A percentile compares a stretch with the other conserved stretches of the same genome.
These are phyloP conservation scores for Erebia aethiops DNA, from an alignment of 2,888 invertebrate genomes.

Conservation along the genomic window DNA sequence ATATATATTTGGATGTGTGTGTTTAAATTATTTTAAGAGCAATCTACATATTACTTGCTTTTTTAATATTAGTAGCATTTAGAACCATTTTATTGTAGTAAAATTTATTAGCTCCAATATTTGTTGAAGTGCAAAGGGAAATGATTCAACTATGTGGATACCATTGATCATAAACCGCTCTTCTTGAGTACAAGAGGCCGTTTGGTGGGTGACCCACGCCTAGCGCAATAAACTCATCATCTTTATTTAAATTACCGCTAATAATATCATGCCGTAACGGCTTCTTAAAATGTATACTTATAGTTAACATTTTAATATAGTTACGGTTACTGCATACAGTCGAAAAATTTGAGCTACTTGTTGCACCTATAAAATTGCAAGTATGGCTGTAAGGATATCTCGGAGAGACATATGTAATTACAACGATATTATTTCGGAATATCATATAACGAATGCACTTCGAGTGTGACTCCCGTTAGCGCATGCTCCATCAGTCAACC, in stretches of 20 bases:
- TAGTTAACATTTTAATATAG: background rate
- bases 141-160: slow-evolving; percentile 58
- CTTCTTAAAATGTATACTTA: background rate
- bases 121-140: slow-evolving; percentile 45
- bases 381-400: slow-evolving; percentile 36
- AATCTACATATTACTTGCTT: background rate
- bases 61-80: background rate
- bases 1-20: background rate
- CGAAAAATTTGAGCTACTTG: background rate
- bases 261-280: background rate
- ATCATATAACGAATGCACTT: slow-evolving; percentile 71
- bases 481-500: slow-evolving; percentile 68
- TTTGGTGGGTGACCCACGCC: slow-evolving; percentile 50
- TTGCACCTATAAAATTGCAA: slow-evolving; percentile 7
- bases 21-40: background rate
- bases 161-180: slow-evolving; percentile 53
- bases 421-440: slow-evolving; percentile 54
- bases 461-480: slow-evolving; percentile 74
- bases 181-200: slow-evolving; percentile 60
- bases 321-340: background rate
- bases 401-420: slow-evolving; percentile 37
- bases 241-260: slow-evolving; percentile 61
- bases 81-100: background rate
- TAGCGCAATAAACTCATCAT: slow-evolving; percentile 62
- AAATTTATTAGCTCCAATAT: background rate